phyloP scores from a whole-genome alignment of 2,113 vertebrate species.

The Aspiorhynchus laticeps region DNA sequence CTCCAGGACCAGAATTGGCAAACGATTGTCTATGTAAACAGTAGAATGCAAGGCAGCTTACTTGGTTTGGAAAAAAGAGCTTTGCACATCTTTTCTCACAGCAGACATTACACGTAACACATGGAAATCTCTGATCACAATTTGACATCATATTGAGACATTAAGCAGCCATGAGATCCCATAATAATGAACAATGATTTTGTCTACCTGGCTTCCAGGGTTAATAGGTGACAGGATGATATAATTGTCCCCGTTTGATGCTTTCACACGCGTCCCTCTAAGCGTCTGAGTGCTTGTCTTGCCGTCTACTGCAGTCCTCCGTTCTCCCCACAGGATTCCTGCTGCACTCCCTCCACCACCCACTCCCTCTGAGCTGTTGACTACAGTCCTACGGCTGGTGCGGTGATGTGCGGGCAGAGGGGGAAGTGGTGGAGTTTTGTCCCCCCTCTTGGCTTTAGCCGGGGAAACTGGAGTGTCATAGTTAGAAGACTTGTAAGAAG shows the following conservation, averaged over 20 bases:
- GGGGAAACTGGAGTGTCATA: slow-evolving; percentile 82
- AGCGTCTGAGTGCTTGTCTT: slow-evolving; percentile 72
- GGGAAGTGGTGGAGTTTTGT: slow-evolving; percentile 78
- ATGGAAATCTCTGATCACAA: not conserved
- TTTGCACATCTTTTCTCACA: too few relatives aligned
- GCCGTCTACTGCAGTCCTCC: slow-evolving; percentile 78
- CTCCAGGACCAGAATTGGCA: too few relatives aligned
- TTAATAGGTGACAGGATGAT: slow-evolving; percentile 92
- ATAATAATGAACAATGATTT: slow-evolving; percentile 59
- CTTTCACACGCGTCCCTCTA: slow-evolving; percentile 79
- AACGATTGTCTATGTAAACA: too few relatives aligned
- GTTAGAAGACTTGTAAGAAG: slow-evolving; percentile 83
- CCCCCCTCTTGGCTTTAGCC: slow-evolving; percentile 74
- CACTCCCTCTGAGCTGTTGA: slow-evolving; percentile 75
- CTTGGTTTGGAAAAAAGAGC: too few relatives aligned
- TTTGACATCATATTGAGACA: not conserved
- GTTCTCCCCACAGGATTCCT: slow-evolving; percentile 69
- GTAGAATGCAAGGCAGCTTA: too few relatives aligned
- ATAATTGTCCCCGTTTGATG: slow-evolving; percentile 87
- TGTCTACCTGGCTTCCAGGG: slow-evolving; percentile 88
- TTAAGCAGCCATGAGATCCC: slow-evolving; percentile 38
- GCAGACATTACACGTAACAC: not conserved
- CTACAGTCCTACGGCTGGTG: slow-evolving; percentile 81
- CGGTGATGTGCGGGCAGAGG: slow-evolving; percentile 80
- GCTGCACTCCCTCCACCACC: slow-evolving; percentile 73